A percentile compares a stretch with the other conserved stretches of the same genome.
Conservation (phyloP, 2,888 invertebrate species). For the Caenorhabditis imperialis region DNA sequence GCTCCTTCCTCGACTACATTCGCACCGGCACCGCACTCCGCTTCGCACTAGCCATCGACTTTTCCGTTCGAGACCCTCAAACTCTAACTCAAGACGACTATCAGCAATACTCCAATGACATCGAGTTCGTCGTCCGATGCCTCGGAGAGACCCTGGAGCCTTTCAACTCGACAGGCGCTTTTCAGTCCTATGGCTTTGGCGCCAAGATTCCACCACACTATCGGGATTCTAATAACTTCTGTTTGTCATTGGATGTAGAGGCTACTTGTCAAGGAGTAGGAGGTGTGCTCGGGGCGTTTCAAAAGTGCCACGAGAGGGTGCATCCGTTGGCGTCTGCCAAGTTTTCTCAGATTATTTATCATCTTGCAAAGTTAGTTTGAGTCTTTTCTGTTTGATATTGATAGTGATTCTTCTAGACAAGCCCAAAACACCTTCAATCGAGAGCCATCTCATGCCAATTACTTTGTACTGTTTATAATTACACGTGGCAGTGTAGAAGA, state of each 20-base stretch:
- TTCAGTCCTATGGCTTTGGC: constrained; percentile 70
- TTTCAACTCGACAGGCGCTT: constrained; percentile 62
- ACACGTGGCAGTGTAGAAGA: constrained; percentile 71
- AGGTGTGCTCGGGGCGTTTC: constrained; percentile 63
- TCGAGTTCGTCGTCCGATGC: constrained; percentile 67
- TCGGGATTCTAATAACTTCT: constrained; percentile 71
- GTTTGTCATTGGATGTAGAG: constrained; percentile 68
- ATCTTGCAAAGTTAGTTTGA: constrained; percentile 64
- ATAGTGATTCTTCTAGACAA: constrained; percentile 7
- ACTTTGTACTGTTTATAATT: constrained; percentile 66
- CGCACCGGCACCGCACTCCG: constrained; percentile 57
- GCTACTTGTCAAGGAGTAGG: constrained; percentile 67
- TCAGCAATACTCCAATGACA: constrained; percentile 64
- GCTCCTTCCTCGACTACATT: constrained; percentile 70
- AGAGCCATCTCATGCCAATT: constrained; percentile 30
- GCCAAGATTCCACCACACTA: constrained; percentile 72
- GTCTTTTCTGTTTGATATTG: not conserved
- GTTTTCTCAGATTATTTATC: constrained; percentile 72
- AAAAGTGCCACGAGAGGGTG: constrained; percentile 62
- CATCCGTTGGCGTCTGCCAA: constrained; percentile 67
- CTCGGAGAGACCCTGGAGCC: constrained; percentile 64
- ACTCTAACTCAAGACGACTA: constrained; percentile 52
- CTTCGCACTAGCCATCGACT: constrained; percentile 69
- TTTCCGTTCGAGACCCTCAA: constrained; percentile 60
- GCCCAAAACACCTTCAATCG: constrained; percentile 40